Evolutionary conservation across 1,140 invertebrate species (phyloP).

Genomic region (Halesus radiatus): DNA sequence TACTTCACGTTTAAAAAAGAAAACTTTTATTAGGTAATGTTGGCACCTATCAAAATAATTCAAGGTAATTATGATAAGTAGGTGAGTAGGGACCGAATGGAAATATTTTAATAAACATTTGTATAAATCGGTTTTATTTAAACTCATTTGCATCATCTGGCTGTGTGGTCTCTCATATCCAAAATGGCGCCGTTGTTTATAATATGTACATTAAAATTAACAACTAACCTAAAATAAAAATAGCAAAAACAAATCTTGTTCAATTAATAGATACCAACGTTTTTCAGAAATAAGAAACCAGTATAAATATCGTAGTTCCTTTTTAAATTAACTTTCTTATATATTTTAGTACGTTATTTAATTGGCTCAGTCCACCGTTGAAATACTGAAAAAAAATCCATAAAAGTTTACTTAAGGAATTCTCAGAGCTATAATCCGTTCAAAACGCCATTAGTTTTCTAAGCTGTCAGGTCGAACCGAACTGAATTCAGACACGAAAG

Average conservation of each 20-base stretch:
- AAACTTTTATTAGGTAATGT: too few relatives aligned
- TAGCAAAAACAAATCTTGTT: not conserved
- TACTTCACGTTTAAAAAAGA: too few relatives aligned
- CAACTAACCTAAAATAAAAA: not conserved
- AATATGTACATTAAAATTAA: not conserved
- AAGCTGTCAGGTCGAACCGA: not conserved
- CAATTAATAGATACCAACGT: not conserved
- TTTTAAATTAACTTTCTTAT: not conserved
- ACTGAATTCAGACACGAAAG: slow-evolving; percentile 30
- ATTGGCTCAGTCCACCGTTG: not conserved
- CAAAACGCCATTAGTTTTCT: not conserved
- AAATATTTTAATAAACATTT: not conserved
- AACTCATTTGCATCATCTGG: slow-evolving; percentile 1
- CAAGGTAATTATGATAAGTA: too few relatives aligned
- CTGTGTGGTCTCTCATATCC: not conserved
- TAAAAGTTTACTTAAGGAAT: too few relatives aligned
- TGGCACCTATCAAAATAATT: not conserved
- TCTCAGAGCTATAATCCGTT: slow-evolving; percentile 1
- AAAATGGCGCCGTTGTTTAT: not conserved
- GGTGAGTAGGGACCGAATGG: not conserved
- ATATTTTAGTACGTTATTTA: not conserved
- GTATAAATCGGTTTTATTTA: not conserved
- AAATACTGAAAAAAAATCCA: not conserved
- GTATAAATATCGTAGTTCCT: not conserved
- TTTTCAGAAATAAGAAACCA: not conserved